Evolutionary conservation across 2,797 vertebrate species (phyloP).

Genomic region (Steatocranus sp.): DNA sequence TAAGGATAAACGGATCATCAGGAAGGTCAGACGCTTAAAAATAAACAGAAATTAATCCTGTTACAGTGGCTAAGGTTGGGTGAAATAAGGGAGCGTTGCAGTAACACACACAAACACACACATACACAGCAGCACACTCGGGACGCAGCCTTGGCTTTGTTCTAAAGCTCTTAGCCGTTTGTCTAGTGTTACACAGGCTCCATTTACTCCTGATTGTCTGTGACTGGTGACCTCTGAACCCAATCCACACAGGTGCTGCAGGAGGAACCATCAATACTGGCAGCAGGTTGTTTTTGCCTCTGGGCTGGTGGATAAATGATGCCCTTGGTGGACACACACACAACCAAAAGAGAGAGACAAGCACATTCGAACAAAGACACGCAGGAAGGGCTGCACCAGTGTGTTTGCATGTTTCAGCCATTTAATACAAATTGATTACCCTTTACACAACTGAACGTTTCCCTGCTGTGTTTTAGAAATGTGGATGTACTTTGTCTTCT

Average conservation of each 20-base stretch:
- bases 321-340: constrained; percentile 58
- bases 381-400: not conserved
- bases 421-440: not conserved
- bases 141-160: constrained; percentile 67
- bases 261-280: constrained; percentile 72
- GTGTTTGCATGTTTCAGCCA: not conserved
- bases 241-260: constrained; percentile 72
- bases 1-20: constrained; percentile 40
- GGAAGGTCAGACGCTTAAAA: constrained; percentile 51
- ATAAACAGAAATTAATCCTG: constrained; percentile 68
- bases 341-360: constrained; percentile 3
- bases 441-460: not conserved
- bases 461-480: not conserved
- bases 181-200: constrained; percentile 72
- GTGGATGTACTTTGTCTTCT: not conserved
- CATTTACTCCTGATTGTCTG: constrained; percentile 78
- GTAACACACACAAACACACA: constrained; percentile 3
- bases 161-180: constrained; percentile 69
- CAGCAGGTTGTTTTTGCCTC: constrained; percentile 74
- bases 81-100: constrained; percentile 20
- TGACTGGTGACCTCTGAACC: constrained; percentile 73
- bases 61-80: constrained; percentile 47
- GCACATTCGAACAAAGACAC: not conserved
- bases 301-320: constrained; percentile 73
- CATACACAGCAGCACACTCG: not conserved